These are phyloP conservation scores for Anabas testudineus DNA, from an alignment of 2,797 vertebrate genomes.

Conservation along the genomic window DNA sequence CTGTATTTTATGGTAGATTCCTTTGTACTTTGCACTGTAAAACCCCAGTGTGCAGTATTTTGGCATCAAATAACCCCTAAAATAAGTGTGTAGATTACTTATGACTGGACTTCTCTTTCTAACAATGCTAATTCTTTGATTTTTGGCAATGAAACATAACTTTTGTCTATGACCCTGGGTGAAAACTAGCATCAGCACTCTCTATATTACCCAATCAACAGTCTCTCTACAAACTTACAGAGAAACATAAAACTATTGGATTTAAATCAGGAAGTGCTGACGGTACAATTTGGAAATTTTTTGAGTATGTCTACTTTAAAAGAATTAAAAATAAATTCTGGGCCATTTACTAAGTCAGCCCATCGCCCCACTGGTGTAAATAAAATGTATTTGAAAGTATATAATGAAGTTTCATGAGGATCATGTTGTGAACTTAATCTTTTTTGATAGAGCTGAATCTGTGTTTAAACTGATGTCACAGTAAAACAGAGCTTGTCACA, in stretches of 20 bases:
- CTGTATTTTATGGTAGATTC: too few species aligned
- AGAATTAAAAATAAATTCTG: slow-evolving; percentile 9
- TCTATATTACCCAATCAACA: neutral
- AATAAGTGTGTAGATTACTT: neutral
- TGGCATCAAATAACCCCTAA: neutral
- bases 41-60: neutral
- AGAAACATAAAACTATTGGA: neutral
- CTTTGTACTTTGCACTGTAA: too few species aligned
- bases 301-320: neutral
- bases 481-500: slow-evolving; percentile 2
- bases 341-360: neutral
- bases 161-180: too few species aligned
- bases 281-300: neutral
- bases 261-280: neutral
- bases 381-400: too few species aligned
- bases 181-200: neutral
- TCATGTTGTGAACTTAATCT: neutral
- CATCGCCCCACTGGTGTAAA: neutral
- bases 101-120: neutral
- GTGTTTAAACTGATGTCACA: slow-evolving; percentile 1
- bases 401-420: neutral
- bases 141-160: too few species aligned
- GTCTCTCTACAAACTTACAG: neutral
- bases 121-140: too few species aligned
- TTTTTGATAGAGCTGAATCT: neutral